Evolutionary conservation across 2,888 invertebrate genomes (phyloP).

Genomic region (Baccha elongata): DNA sequence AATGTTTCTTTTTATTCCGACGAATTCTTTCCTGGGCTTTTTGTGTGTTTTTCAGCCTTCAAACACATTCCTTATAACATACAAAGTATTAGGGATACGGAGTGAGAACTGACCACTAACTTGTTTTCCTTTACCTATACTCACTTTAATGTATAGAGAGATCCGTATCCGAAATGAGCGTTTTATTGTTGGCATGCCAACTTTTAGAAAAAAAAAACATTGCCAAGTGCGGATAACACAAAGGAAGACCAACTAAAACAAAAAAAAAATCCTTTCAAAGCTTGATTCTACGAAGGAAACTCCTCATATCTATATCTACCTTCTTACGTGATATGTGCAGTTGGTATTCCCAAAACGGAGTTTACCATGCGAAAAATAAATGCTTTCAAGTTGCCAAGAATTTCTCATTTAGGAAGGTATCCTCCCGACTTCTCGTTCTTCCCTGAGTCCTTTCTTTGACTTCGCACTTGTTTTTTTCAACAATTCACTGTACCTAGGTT

Average conservation of each 20-base stretch:
- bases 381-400: slow-evolving; percentile 10
- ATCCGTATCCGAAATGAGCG: neutral
- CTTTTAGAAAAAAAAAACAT: slow-evolving; percentile 22
- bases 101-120: slow-evolving; percentile 16
- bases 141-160: neutral
- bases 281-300: slow-evolving; percentile 13
- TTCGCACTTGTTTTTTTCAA: slow-evolving; percentile 26
- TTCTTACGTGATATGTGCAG: slow-evolving; percentile 11
- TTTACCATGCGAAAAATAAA: slow-evolving; percentile 13
- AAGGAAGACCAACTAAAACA: slow-evolving; percentile 23
- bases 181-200: slow-evolving; percentile 57
- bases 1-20: slow-evolving; percentile 8
- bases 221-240: slow-evolving; percentile 49
- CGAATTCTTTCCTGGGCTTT: neutral
- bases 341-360: slow-evolving; percentile 17
- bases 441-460: slow-evolving; percentile 6
- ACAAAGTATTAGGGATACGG: too few relatives aligned
- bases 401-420: neutral
- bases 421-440: neutral
- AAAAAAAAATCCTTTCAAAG: slow-evolving; percentile 17
- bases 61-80: neutral
- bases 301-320: neutral
- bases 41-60: too few relatives aligned
- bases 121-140: slow-evolving; percentile 9
- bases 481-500: neutral